Percentiles rank a stretch among this genome's conserved stretches.
These are phyloP conservation scores for Melanophora roralis DNA, from an alignment of 2,888 invertebrate genomes.

Conservation along the genomic window DNA sequence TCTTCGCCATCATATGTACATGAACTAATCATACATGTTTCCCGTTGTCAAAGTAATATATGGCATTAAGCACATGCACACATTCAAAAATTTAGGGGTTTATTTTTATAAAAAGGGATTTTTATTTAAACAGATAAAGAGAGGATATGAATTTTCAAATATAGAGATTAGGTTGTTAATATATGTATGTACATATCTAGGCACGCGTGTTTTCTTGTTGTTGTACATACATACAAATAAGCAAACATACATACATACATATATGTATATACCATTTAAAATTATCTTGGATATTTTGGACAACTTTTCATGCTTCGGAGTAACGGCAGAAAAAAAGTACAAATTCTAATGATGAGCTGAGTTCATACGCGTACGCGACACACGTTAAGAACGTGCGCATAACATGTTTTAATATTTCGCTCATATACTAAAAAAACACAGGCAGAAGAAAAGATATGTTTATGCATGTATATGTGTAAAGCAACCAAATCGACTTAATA, in stretches of 20 bases:
- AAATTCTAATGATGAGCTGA: constrained; percentile 45
- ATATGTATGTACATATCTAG: constrained; percentile 24
- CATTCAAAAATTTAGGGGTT: constrained; percentile 25
- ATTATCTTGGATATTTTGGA: constrained; percentile 12
- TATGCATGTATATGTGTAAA: not conserved
- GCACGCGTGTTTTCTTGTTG: constrained; percentile 25
- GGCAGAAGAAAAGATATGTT: not conserved
- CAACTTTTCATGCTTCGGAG: not conserved
- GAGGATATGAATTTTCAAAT: not conserved
- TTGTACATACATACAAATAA: not conserved
- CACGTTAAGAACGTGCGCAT: constrained; percentile 59
- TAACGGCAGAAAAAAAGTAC: not conserved
- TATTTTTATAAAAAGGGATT: constrained; percentile 13
- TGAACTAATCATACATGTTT: constrained; percentile 49
- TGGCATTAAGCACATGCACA: not conserved
- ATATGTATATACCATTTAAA: constrained; percentile 16
- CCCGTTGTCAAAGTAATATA: constrained; percentile 29
- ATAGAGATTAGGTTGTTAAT: not conserved
- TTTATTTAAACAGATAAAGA: not conserved
- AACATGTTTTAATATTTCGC: constrained; percentile 39
- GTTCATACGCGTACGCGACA: constrained; percentile 56
- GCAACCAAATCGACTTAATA: no score
- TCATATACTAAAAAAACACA: constrained; percentile 2
- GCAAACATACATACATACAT: not conserved
- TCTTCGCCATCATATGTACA: constrained; percentile 21